phyloP scores from a whole-genome alignment of 2,888 invertebrate genomes.

The Spodoptera exigua region DNA sequence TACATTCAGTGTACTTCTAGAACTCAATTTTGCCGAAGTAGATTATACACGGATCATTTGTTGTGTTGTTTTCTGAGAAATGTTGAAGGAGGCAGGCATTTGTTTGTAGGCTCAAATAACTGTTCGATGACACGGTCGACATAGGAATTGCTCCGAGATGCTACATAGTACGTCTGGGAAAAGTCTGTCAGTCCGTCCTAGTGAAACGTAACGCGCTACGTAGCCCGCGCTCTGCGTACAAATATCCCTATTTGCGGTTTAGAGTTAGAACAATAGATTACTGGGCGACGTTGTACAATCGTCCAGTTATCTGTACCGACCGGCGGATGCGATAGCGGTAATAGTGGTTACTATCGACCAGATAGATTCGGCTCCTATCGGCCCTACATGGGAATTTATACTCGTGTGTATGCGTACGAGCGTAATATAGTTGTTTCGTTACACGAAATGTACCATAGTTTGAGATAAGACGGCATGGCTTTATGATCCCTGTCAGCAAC shows the following conservation, averaged over 20 bases:
- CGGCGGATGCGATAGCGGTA: conserved; percentile 85
- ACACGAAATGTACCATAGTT: conserved; percentile 57
- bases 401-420: conserved; percentile 57
- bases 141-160: conserved; percentile 65
- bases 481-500: conserved; percentile 60
- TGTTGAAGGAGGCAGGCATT: conserved; percentile 29
- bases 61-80: conserved; percentile 48
- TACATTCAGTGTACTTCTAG: conserved; percentile 49
- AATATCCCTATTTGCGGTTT: conserved; percentile 66
- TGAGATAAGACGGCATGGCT: conserved; percentile 52
- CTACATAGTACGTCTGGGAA: conserved; percentile 62
- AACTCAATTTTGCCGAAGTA: conserved; percentile 29
- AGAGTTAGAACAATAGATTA: conserved; percentile 81
- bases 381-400: conserved; percentile 79
- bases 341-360: conserved; percentile 79
- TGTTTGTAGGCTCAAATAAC: conserved; percentile 59
- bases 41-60: conserved; percentile 44
- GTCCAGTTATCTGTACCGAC: conserved; percentile 71
- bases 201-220: conserved; percentile 25
- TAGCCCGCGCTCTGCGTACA: conserved; percentile 56
- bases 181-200: conserved; percentile 57
- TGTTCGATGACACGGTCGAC: conserved; percentile 56
- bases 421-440: conserved; percentile 57
- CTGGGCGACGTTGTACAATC: conserved; percentile 68
- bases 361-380: conserved; percentile 80